Conservation (phyloP, 2,113 vertebrate genomes). For the Formicarius rufipectus region DNA sequence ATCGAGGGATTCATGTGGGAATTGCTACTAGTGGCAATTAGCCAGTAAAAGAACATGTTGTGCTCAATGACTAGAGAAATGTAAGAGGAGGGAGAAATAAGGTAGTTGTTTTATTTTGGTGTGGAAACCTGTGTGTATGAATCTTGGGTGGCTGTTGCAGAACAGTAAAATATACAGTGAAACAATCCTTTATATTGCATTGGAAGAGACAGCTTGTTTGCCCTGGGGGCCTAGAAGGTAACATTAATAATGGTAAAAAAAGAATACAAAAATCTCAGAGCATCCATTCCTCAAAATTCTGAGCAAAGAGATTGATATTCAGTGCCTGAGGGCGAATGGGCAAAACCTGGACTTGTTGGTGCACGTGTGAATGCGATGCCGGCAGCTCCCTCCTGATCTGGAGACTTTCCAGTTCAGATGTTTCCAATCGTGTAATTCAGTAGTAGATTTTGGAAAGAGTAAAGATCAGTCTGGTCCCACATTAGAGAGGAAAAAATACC, state of each 20-base stretch:
- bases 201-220: neutral
- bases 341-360: neutral
- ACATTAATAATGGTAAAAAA: neutral
- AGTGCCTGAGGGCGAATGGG: neutral
- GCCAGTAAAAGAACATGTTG: neutral
- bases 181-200: neutral
- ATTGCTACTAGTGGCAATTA: neutral
- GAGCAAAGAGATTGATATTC: neutral
- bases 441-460: neutral
- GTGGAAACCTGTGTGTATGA: neutral
- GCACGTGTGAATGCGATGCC: neutral
- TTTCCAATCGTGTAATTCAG: neutral
- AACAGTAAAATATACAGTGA: neutral
- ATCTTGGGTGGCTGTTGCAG: neutral
- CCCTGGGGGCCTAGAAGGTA: neutral
- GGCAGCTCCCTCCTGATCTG: neutral
- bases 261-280: neutral
- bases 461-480: neutral
- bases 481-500: neutral
- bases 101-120: neutral
- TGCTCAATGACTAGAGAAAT: neutral
- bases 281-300: neutral
- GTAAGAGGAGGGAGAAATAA: neutral
- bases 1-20: neutral
- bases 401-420: neutral